Evolutionary conservation across 2,113 vertebrate species (phyloP).

Genomic region (Stomatorhinus ivindoensis): DNA sequence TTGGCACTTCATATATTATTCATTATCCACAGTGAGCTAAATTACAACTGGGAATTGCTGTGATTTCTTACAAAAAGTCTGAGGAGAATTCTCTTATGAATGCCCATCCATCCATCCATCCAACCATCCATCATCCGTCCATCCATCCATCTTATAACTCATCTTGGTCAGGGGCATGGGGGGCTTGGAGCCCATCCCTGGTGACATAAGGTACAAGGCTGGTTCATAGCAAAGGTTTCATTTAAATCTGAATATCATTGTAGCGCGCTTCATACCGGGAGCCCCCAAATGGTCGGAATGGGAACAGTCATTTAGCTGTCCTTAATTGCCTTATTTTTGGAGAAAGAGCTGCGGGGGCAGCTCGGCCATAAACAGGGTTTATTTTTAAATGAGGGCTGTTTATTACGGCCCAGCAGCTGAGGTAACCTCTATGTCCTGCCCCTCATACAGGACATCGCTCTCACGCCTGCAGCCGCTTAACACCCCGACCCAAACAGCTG

Average conservation of each 20-base stretch:
- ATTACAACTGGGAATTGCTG: not conserved
- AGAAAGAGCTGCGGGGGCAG: not conserved
- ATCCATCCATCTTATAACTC: not conserved
- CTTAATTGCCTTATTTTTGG: constrained; percentile 2
- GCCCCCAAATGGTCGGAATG: not conserved
- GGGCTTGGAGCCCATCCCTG: not conserved
- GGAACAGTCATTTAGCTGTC: not conserved
- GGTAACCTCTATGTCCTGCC: not conserved
- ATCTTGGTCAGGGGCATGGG: not conserved
- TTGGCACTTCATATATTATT: not conserved
- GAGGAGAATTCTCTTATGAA: not conserved
- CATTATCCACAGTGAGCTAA: not conserved
- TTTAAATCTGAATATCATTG: not conserved
- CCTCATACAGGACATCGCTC: not conserved
- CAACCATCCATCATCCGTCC: no score
- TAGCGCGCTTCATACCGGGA: not conserved
- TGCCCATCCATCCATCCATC: not conserved
- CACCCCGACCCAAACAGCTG: not conserved
- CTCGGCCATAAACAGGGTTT: not conserved
- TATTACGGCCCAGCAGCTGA: not conserved
- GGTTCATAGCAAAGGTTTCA: not conserved
- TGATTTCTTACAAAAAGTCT: not conserved
- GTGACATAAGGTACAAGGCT: not conserved
- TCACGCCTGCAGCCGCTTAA: not conserved
- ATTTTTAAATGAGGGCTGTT: not conserved